Conservation (phyloP, 1,140 invertebrate genomes). For the Parapsyche elsis region DNA sequence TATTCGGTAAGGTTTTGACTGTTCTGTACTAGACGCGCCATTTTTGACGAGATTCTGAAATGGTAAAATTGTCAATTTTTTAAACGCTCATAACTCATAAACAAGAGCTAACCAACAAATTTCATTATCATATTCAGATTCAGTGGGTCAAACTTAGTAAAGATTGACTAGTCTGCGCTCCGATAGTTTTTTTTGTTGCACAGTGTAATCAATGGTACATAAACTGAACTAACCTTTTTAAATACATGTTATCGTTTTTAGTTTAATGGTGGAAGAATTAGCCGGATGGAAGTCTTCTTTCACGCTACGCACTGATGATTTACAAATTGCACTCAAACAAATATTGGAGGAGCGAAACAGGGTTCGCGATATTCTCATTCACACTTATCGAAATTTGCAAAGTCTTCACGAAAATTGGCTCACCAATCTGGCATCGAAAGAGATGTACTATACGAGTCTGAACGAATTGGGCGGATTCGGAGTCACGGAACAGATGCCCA, state of each 20-base stretch:
- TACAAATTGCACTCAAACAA: conserved; percentile 79
- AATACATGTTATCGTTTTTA: conserved; percentile 61
- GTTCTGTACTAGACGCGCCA: no score
- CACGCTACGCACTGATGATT: conserved; percentile 78
- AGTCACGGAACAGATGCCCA: conserved; percentile 61
- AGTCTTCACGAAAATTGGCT: conserved; percentile 66
- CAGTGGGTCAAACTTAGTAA: no score
- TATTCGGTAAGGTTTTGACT: no score
- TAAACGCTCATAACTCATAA: no score
- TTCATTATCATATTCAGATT: no score
- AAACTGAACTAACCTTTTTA: not conserved
- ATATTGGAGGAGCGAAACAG: conserved; percentile 79
- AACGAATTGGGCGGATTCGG: conserved; percentile 57
- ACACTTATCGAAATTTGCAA: conserved; percentile 75
- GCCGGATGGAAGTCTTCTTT: conserved; percentile 85
- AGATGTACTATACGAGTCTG: conserved; percentile 50
- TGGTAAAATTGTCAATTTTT: no score
- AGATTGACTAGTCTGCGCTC: no score
- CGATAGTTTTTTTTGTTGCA: no score
- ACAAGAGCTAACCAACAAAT: no score
- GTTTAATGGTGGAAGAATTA: conserved; percentile 90
- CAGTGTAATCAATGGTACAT: no score
- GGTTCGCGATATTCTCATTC: conserved; percentile 76
- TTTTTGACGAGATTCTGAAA: no score
- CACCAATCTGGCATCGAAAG: conserved; percentile 60